Evolutionary conservation across 2,797 vertebrate genomes (phyloP), one percentile per base, ranked within the genome.

Genomic region (Setipinna tenuifilis): DNA sequence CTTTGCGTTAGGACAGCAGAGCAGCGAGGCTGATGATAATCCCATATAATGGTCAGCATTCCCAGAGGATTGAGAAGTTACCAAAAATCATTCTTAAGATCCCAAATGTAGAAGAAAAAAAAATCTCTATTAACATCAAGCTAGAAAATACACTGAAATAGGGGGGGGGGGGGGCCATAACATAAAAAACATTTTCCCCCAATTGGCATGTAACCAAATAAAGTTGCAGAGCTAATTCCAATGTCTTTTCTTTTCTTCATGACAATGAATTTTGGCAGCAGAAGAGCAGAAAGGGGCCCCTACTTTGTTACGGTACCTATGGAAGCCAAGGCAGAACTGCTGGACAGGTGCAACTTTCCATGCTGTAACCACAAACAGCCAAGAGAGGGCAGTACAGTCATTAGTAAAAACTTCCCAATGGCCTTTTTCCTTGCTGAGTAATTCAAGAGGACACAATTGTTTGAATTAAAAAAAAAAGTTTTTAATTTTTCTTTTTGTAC

Each of bases 401-500:
- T 78, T 44, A 44, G 16, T 31, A 65, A 71, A 71, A 10, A 23
- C 61, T 25, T 9, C 61, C 7, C 9, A 23, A 65, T 65, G n/a
- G 23, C 9, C 21, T 65, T 25, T 25, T 23, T 25, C n/a, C 3
- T 65, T 41, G n/a, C 0, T 5, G 3, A 14, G 25, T 78, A 41
- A 44, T 78, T 44, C 35, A 59, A 50, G 28, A 68, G 1, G 35
- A 78, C 17, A 41, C 19, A 19, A 21, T 41, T 31, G 71, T 44
- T 44, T 44, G 71, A 78, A 44, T 78, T 75, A 35, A 75, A 35
- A 71, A 35, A 71, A 71, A 25, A 71, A 71, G 41, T 19, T 6
- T 11, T 78, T 78, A 41, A 78, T 78, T 78, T 35, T 21, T 78
- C 31, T 78, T 78, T 41, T 75, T 78, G 71, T 78, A 78, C 71